A percentile compares a stretch with the other conserved stretches of the same genome.
phyloP scores from a whole-genome alignment of 2,888 invertebrate genomes.

The Anoncus sp. region DNA sequence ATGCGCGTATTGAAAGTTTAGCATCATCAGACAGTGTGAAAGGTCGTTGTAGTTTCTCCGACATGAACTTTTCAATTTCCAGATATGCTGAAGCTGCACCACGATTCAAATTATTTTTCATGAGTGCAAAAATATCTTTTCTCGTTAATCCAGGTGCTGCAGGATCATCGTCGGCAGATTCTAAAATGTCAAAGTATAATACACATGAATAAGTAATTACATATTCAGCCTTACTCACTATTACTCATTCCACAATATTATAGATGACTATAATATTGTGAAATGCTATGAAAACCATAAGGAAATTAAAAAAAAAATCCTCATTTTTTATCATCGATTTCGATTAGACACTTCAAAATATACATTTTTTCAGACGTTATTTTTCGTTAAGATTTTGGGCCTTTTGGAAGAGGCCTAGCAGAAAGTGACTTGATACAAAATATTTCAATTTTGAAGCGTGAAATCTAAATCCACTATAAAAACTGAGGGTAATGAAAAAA shows the following conservation, averaged over 20 bases:
- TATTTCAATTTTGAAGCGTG: no score
- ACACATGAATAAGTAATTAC: constrained; percentile 9
- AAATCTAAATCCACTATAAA: no score
- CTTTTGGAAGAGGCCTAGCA: no score
- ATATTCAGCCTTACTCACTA: constrained; percentile 6
- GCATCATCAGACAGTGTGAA: background rate
- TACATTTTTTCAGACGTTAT: no score
- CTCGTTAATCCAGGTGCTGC: constrained; percentile 8
- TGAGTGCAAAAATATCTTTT: background rate
- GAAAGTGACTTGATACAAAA: no score
- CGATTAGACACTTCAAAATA: no score
- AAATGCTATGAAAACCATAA: constrained; percentile 4
- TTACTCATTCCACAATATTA: constrained; percentile 5
- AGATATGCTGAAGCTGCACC: constrained; percentile 3
- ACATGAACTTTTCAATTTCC: constrained; percentile 9
- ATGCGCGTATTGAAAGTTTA: no score
- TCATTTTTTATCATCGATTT: background rate
- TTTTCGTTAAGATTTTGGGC: no score
- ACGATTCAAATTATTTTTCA: background rate
- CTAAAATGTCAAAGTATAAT: constrained; percentile 11
- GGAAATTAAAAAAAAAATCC: constrained; percentile 1
- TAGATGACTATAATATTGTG: background rate
- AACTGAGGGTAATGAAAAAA: no score
- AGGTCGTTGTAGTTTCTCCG: background rate
- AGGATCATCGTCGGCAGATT: constrained; percentile 12